Evolutionary conservation across 1,140 invertebrate species (phyloP).

Genomic region (Hypsibius dujardini): DNA sequence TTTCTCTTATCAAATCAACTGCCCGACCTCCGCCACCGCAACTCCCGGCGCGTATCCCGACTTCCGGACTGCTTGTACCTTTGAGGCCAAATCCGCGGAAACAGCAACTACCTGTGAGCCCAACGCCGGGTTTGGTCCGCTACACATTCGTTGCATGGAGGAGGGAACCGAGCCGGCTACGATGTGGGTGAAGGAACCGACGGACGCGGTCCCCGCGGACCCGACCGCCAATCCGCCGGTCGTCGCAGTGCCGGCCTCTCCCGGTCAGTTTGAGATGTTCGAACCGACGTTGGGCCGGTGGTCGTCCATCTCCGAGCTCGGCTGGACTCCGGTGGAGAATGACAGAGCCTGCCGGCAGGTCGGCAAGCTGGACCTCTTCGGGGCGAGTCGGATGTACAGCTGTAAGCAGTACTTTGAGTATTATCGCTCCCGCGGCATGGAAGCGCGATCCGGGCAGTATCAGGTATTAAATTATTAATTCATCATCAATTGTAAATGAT

Average conservation of each 20-base stretch:
- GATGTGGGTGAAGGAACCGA: too few species aligned
- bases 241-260: background rate
- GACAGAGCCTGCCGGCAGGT: background rate
- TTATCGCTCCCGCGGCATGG: background rate
- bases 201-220: too few species aligned
- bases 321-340: background rate
- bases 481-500: too few species aligned
- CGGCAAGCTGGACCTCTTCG: background rate
- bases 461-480: too few species aligned
- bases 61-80: too few species aligned
- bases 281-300: background rate
- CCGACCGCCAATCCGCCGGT: background rate
- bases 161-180: background rate
- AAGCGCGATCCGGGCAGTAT: background rate
- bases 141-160: background rate
- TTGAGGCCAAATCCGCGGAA: background rate
- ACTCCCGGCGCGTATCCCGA: too few species aligned
- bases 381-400: background rate
- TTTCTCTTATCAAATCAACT: too few species aligned
- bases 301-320: background rate
- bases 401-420: background rate
- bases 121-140: background rate
- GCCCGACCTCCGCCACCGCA: too few species aligned
- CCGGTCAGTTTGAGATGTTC: conserved; percentile 5
- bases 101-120: background rate